Evolutionary conservation across 2,113 vertebrate genomes (phyloP), one percentile per base, ranked within the genome.

Genomic region (Bubo scandiacus): DNA sequence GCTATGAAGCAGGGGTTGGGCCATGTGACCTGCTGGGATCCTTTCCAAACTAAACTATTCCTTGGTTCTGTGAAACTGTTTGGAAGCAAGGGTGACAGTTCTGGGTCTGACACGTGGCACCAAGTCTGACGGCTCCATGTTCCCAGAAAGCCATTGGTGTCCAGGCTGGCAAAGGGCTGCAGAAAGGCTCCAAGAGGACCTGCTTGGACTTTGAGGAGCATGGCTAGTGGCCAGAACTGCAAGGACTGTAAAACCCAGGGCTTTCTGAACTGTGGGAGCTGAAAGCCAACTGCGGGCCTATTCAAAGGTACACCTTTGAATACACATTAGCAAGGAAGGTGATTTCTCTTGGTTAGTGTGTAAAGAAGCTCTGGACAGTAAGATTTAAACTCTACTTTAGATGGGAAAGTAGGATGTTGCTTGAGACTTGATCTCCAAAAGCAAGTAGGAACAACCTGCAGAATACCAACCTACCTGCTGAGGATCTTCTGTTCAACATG

Each of bases 41-140:
- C 55, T 62, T 95, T 93, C 95, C 96, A 93, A 88, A 81, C 51
- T 70, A 80, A 96, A 94, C 96, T 86, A 80, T 93, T 93, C 70
- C 74, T 82, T 68, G 54, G 62, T 97, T 95, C 90, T 73, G 19
- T 95, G 93, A 95, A 96, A 88, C 81, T 70, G 51, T 93, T 96
- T 96, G 79, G 87, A 94, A 93, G 80, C 74, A 70, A 1, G 10
- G 55, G 63, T 90, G 88, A 51, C 67, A 77, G 49, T 81, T 96
- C 70, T 89, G 66, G 14, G 36, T 81, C 81, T 77, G 84, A 87
- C 49, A 38, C 3, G 1, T 81, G 73, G n/a, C 49, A 65, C 23
- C 0, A 0, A 54, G 25, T 82, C 70, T 82, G 84, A 61, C 0
- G 8, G 58, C 59, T 92, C 42, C 6, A 0, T n/a, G 20, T 84